A percentile compares a stretch with the other conserved stretches of the same genome.
Conservation (phyloP, 2,113 vertebrate genomes). For the Suricata suricatta region DNA sequence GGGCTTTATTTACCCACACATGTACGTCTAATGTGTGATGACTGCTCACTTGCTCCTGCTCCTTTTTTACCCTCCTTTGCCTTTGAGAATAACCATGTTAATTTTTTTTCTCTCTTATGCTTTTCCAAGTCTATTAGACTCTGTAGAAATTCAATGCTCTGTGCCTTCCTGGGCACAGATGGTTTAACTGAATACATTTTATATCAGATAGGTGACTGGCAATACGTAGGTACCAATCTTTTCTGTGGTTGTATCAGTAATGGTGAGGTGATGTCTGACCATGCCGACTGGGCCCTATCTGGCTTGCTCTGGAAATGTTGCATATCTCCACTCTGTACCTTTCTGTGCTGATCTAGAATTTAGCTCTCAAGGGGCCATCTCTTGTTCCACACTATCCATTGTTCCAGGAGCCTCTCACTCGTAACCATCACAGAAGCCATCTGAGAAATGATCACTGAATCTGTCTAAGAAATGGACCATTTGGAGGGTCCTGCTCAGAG, state of each 20-base stretch:
- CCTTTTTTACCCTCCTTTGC: not conserved
- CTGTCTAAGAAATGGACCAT: not conserved
- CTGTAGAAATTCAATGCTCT: not conserved
- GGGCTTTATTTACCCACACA: not conserved
- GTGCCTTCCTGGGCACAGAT: not conserved
- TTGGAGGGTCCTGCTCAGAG: not conserved
- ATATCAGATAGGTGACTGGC: not conserved
- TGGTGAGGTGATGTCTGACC: not conserved
- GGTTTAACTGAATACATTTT: not conserved
- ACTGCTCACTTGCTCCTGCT: rapidly evolving
- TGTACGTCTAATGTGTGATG: not conserved
- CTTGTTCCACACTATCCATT: not conserved
- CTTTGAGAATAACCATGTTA: not conserved
- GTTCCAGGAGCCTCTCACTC: not conserved
- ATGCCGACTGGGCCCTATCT: not conserved
- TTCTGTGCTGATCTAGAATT: not conserved
- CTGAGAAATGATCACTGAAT: not conserved
- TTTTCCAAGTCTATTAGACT: not conserved
- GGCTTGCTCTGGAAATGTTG: not conserved
- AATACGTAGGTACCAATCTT: not conserved
- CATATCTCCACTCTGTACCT: not conserved
- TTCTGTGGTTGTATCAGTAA: not conserved
- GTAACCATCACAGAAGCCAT: not conserved
- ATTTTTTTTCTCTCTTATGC: not conserved
- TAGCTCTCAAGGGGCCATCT: not conserved